phyloP scores from a whole-genome alignment of 1,140 invertebrate species.

The Calephelis nemesis region DNA sequence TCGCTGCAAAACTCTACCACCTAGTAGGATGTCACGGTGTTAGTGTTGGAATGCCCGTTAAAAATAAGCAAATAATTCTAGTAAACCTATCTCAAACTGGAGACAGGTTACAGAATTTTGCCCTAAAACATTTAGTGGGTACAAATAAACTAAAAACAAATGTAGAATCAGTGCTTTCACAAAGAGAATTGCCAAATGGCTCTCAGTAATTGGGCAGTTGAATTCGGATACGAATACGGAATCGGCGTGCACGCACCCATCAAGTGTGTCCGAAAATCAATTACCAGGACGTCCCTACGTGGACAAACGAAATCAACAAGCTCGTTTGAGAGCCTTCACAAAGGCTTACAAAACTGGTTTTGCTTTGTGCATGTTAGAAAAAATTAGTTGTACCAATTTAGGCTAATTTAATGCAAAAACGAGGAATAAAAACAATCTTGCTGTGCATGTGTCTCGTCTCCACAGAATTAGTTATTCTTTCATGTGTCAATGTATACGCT shows the following conservation, averaged over 20 bases:
- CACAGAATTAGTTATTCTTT: too few relatives aligned
- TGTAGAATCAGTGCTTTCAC: constrained; percentile 19
- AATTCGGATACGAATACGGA: constrained; percentile 42
- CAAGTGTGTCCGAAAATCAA: constrained; percentile 47
- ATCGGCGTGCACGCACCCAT: constrained; percentile 33
- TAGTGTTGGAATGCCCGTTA: too few relatives aligned
- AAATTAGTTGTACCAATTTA: not conserved
- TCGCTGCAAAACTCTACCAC: too few relatives aligned
- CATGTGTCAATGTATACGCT: too few relatives aligned
- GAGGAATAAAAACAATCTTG: too few relatives aligned
- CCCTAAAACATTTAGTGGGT: not conserved
- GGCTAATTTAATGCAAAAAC: too few relatives aligned
- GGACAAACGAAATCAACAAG: constrained; percentile 36
- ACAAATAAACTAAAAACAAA: not conserved
- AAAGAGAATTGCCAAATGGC: constrained; percentile 52
- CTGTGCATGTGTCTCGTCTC: too few relatives aligned
- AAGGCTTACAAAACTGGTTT: constrained; percentile 19
- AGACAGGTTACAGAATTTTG: not conserved
- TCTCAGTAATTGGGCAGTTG: constrained; percentile 46
- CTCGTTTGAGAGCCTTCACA: constrained; percentile 23
- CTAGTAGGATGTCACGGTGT: too few relatives aligned
- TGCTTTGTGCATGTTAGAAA: constrained; percentile 20
- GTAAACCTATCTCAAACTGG: too few relatives aligned
- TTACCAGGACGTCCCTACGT: constrained; percentile 45
- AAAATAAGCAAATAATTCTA: too few relatives aligned